These are phyloP conservation scores for Pherbina coryleti DNA, from an alignment of 2,888 invertebrate genomes.

Conservation along the genomic window DNA sequence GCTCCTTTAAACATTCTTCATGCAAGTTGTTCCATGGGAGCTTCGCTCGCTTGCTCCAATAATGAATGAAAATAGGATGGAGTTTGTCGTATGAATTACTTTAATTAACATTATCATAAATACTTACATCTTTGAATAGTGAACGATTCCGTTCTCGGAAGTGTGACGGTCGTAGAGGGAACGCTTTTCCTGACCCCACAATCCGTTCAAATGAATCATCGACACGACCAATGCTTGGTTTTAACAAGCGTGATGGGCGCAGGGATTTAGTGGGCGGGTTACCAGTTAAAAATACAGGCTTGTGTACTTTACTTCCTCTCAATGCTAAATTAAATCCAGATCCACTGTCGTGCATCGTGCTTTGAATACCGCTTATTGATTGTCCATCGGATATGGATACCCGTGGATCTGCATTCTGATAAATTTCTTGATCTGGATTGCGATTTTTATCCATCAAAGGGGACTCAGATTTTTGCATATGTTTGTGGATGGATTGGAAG, in stretches of 20 bases:
- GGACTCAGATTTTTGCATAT: conserved; percentile 48
- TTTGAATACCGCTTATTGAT: not conserved
- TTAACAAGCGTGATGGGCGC: conserved; percentile 45
- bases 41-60: too few species aligned
- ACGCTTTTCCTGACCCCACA: conserved; percentile 48
- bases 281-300: conserved; percentile 41
- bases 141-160: conserved; percentile 66
- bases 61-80: too few species aligned
- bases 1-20: too few species aligned
- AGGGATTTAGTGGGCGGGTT: conserved; percentile 39
- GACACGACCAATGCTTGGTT: conserved; percentile 39
- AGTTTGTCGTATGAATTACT: not conserved
- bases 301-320: not conserved
- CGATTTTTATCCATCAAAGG: conserved; percentile 61
- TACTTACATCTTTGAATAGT: conserved; percentile 60
- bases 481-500: conserved; percentile 44
- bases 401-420: conserved; percentile 42
- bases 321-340: not conserved
- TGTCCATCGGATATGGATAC: conserved; percentile 2
- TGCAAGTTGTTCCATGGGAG: too few species aligned
- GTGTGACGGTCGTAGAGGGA: conserved; percentile 60
- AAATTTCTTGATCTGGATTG: conserved; percentile 55
- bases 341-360: not conserved
- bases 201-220: conserved; percentile 22
- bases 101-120: not conserved